Evolutionary conservation across 2,797 vertebrate species (phyloP), one percentile per base, ranked within the genome.

Genomic region (Enteromius trimaculatus): DNA sequence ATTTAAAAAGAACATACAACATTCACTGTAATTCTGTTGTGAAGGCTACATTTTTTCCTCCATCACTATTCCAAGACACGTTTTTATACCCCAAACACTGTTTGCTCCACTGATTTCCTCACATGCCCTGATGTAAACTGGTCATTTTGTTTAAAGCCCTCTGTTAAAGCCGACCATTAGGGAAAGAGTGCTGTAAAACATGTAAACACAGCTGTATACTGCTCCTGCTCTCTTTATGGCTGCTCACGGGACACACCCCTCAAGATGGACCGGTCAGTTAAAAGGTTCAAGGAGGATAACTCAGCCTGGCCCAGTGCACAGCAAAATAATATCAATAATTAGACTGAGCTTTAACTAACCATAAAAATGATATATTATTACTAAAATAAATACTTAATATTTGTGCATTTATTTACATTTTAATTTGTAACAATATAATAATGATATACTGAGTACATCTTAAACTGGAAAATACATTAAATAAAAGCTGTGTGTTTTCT

Each of bases 141-240:
- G 83, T 81, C 76, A 68, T 86, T 87, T 87, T 84, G 85, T 87
- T 84, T 86, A 83, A 87, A 81, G 87, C 77, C 70, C 74, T 39
- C 80, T 81, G 85, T 87, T 88, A 88, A 79, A 89, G 83, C 21
- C 37, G 8, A 80, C 87, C 80, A 88, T 90, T 89, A 87, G 82
- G 64, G 70, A 64, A 77, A 77, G 76, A 85, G 83, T 68, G 83
- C 86, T 66, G 83, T 87, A 84, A 88, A 89, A 74, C 78, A 90
- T 68, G 84, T 81, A 85, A 86, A 88, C 78, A 85, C 65, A 70
- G 66, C 74, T 21, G 29, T 84, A 77, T 84, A 81, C 51, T 80
- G 81, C 78, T n/a, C 17, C 80, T 84, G 77, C 80, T 66, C 74
- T 80, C 74, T 86, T 85, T 85, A 84, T 78, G 71, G 79, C 72